Conservation (phyloP, 2,113 vertebrate genomes). For the Pachyramphus minor region DNA sequence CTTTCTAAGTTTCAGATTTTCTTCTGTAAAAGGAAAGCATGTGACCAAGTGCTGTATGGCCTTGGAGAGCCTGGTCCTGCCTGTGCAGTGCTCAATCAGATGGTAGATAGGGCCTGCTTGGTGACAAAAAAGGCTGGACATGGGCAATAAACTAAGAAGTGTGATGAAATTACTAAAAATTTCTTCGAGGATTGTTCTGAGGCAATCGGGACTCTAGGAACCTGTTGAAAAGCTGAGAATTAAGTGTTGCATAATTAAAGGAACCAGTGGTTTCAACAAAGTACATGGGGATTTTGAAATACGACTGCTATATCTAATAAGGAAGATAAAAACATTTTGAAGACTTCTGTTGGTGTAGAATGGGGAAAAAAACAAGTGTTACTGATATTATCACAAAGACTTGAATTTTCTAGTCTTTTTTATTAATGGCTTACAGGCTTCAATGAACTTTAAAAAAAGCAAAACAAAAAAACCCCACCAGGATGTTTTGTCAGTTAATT, state of each 20-base stretch:
- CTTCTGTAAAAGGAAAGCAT: not conserved
- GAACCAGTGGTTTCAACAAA: constrained; percentile 26
- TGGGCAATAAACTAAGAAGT: not conserved
- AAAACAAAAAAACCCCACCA: not conserved
- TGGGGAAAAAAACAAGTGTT: not conserved
- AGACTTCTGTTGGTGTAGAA: not conserved
- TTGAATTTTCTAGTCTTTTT: not conserved
- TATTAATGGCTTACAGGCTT: not conserved
- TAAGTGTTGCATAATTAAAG: not conserved
- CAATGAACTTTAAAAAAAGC: not conserved
- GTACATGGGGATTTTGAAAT: not conserved
- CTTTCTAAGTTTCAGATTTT: not conserved
- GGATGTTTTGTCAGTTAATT: not conserved
- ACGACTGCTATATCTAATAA: not conserved
- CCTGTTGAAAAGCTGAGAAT: not conserved
- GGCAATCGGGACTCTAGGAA: not conserved
- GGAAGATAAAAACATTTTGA: not conserved
- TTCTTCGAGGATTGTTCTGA: not conserved
- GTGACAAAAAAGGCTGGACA: not conserved
- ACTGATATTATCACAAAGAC: not conserved
- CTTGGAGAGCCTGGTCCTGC: not conserved
- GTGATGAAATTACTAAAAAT: not conserved
- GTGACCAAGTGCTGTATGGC: not conserved
- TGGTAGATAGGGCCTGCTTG: not conserved
- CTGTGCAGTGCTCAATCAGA: not conserved